Evolutionary conservation across 2,113 vertebrate genomes (phyloP), one percentile per base, ranked within the genome.

Genomic region (Microcebus ravelobensis): DNA sequence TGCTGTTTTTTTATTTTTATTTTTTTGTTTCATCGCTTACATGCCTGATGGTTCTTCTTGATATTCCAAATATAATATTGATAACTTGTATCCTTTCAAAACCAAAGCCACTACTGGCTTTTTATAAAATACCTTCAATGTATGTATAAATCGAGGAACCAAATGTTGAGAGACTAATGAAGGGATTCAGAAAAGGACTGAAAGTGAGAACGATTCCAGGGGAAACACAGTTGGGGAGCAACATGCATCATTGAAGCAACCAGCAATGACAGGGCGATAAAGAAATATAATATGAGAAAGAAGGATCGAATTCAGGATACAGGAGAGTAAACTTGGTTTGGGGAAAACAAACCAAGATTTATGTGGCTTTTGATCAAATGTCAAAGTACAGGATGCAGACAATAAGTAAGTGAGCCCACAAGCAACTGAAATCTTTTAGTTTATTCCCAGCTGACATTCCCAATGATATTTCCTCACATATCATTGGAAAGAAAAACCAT

Each of bases 361-460:
- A 97, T 97, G 91, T 80, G 80, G 59, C 93, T 93, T 95, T 91
- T 98, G 96, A 97, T 97, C 96, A 94, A 77, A 93, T 95, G 97
- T 97, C 96, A 91, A 95, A 96, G 84, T 48, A 88, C 77, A 86
- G 95, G 95, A 97, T 93, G 89, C 70, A 96, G 91, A 97, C 70
- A 94, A 52, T 92, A 88, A 95, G 91, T 87, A 57, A 95, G 89
- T 12, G 95, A 97, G 68, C 86, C 88, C 93, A 92, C 83, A 81
- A 96, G 93, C 74, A 88, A 94, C 91, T 76, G 84, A 95, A 97
- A 93, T 90, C 77, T 63, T 93, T 94, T 45, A 36, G 45, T 84
- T 93, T 76, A 97, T 87, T 96, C 95, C 94, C 96, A 96, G 65
- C 34, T 80, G 93, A 85, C 93, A 70, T 77, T 67, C 90, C 61